Evolutionary conservation across 2,797 vertebrate species (phyloP).

Genomic region (Anguilla marmorata): DNA sequence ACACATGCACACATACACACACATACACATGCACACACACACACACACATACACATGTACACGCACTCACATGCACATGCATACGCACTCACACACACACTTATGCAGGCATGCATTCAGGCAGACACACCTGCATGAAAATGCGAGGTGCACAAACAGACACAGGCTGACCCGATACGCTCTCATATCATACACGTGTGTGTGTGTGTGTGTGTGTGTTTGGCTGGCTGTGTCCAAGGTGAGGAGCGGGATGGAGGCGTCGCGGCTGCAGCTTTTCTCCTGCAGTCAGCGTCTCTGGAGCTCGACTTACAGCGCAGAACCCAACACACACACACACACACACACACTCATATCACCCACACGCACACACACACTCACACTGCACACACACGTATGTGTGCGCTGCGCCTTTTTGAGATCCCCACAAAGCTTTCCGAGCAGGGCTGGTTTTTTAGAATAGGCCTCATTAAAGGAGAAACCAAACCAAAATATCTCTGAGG

Average conservation of each 20-base stretch:
- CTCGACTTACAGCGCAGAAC: background rate
- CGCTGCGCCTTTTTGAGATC: background rate
- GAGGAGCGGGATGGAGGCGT: background rate
- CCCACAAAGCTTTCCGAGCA: too few relatives aligned
- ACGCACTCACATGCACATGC: slow-evolving; percentile 15
- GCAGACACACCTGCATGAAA: background rate
- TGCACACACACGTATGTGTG: too few relatives aligned
- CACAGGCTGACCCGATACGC: too few relatives aligned
- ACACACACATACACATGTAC: slow-evolving; percentile 30
- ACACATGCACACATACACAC: background rate
- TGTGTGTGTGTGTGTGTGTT: too few relatives aligned
- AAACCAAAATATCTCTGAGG: too few relatives aligned
- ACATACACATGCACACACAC: background rate
- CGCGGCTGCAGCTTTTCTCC: background rate
- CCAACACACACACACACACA: background rate
- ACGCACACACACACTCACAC: too few relatives aligned
- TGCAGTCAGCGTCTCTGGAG: background rate
- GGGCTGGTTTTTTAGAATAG: too few relatives aligned
- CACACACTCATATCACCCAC: too few relatives aligned
- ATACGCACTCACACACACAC: background rate
- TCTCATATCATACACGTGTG: too few relatives aligned
- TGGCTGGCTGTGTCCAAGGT: background rate
- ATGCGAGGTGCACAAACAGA: background rate
- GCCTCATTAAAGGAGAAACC: too few relatives aligned
- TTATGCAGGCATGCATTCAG: background rate